Evolutionary conservation across 2,888 invertebrate species (phyloP).

Genomic region (Mactromeris polynyma): DNA sequence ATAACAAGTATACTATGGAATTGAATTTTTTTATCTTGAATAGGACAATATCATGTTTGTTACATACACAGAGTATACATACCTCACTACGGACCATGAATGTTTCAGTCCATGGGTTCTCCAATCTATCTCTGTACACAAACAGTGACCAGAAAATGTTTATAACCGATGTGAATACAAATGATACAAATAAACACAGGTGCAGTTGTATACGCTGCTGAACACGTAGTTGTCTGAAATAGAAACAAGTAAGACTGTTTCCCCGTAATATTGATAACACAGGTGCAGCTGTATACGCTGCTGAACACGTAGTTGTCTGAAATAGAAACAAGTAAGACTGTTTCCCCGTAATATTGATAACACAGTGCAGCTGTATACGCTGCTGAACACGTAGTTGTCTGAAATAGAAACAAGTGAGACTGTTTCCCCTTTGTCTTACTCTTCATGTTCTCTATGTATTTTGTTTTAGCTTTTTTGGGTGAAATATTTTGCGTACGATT

Average conservation of each 20-base stretch:
- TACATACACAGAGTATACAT: background rate
- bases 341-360: too few relatives aligned
- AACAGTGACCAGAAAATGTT: constrained; percentile 74
- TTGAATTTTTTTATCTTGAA: too few relatives aligned
- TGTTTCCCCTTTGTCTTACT: too few relatives aligned
- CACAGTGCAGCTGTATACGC: too few relatives aligned
- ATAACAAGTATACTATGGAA: too few relatives aligned
- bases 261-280: too few relatives aligned
- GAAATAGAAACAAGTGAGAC: constrained; percentile 36
- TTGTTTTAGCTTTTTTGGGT: too few relatives aligned
- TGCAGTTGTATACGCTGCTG: constrained; percentile 80
- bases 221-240: constrained; percentile 75
- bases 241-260: background rate
- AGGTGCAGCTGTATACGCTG: too few relatives aligned
- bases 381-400: constrained; percentile 72
- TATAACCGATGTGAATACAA: constrained; percentile 70
- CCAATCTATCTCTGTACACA: constrained; percentile 71
- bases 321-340: constrained; percentile 24
- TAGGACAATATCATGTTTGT: too few relatives aligned
- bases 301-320: constrained; percentile 73
- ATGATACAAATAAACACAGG: constrained; percentile 76
- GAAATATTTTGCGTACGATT: too few relatives aligned
- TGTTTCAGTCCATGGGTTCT: constrained; percentile 60
- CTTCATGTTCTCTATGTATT: too few relatives aligned
- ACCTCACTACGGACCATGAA: constrained; percentile 72